Base-by-base conservation (phyloP, 2,797 vertebrate species). In the Spea hammondii region DNA sequence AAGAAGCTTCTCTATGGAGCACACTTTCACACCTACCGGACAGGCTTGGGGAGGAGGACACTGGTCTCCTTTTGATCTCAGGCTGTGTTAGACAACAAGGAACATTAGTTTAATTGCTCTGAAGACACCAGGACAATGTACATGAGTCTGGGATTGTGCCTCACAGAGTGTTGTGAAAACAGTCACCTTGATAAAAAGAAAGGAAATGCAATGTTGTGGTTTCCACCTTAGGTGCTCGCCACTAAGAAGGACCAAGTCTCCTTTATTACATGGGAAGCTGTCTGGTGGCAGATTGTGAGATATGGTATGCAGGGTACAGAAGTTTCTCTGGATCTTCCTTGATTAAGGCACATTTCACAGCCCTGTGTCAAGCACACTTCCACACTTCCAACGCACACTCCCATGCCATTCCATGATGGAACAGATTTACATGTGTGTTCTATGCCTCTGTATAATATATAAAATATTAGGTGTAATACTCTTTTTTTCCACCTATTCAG, bases 141-240 rank as follows among this genome's bases (percentile, higher is more conserved):
- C 50, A 78, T 71, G 69, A 17, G 60, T 14, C 57, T 64, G 76
- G 68, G 64, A 72, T 60, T 72, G 76, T 78, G 76, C 76, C 59
- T 47, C 48, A 47, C 50, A 78, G 11, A 7, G 4, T 12, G 32
- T 50, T 69, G 74, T 69, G 17, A 69, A 48, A 48, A 49, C 5
- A 49, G n/a, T 59, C 65, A 69, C 4, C 0, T 2, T 54, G 13
- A 14, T 69, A 12, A 47, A 55, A 76, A 44, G 12, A 69, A 14
- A 76, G 66, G 74, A 55, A 60, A n/a, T 57, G 59, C 9, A 32
- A 11, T 12, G 32, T 17, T 17, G 7, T 17, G 6, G 59, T 8
- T 14, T 12, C 5, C 59, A 62, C 14, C n/a, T 62, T 62, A 62
- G 6, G 32, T 17, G 32, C n/a, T 17, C 9, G 8, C 3, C 55